Evolutionary conservation across 2,797 vertebrate species (phyloP).

Genomic region (Rhinichthys osculus): DNA sequence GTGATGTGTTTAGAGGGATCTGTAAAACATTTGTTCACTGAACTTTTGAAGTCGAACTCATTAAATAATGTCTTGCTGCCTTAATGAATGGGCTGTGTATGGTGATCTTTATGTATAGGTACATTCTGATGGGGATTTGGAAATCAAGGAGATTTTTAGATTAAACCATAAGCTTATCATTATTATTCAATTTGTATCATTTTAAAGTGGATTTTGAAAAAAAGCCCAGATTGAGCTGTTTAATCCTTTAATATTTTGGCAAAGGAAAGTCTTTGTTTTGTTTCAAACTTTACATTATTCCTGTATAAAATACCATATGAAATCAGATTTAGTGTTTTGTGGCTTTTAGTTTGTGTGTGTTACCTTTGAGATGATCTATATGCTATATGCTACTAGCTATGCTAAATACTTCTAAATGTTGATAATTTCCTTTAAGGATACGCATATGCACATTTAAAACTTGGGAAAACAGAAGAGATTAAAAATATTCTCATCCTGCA

Average conservation of each 20-base stretch:
- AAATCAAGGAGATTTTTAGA: background rate
- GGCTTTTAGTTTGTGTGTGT: background rate
- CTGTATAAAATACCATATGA: background rate
- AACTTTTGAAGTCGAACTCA: conserved; percentile 12
- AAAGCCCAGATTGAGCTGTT: background rate
- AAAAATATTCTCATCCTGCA: background rate
- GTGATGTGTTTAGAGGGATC: conserved; percentile 14
- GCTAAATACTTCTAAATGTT: background rate
- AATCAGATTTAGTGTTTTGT: background rate
- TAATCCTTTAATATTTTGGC: background rate
- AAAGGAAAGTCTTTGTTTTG: background rate
- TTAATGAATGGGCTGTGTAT: background rate
- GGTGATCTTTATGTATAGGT: background rate
- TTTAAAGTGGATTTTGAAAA: background rate
- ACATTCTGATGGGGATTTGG: background rate
- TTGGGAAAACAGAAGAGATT: background rate
- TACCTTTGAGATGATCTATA: background rate
- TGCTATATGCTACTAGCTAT: background rate
- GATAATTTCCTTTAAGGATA: background rate
- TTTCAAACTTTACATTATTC: background rate
- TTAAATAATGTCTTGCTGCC: background rate
- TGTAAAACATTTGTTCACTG: conserved; percentile 2
- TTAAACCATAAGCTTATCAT: conserved; percentile 14
- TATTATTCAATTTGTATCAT: background rate
- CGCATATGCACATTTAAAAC: background rate